phyloP scores from a whole-genome alignment of 2,888 invertebrate species.

The Aphrophora alni region DNA sequence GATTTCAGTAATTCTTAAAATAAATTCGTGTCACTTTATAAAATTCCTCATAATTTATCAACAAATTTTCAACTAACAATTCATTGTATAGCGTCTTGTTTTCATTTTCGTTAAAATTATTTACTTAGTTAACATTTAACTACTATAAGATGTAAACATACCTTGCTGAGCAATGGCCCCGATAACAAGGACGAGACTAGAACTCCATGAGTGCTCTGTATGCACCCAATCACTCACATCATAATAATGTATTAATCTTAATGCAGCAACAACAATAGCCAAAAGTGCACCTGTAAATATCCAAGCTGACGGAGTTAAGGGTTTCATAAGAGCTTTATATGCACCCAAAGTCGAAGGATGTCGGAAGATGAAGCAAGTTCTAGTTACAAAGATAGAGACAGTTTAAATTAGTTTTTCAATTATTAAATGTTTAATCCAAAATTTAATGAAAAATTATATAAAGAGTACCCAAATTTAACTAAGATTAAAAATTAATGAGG shows the following conservation, averaged over 20 bases:
- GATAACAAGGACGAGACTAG: background rate
- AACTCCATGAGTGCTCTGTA: constrained; percentile 3
- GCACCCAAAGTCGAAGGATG: constrained; percentile 44
- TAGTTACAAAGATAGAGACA: constrained; percentile 29
- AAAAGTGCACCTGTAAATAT: constrained; percentile 29
- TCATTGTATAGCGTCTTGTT: no score
- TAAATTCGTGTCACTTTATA: no score
- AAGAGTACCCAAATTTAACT: background rate
- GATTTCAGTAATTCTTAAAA: no score
- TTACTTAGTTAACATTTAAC: no score
- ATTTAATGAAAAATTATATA: background rate
- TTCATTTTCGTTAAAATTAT: no score
- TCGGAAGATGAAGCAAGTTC: constrained; percentile 44
- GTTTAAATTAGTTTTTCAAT: no score
- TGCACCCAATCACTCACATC: background rate
- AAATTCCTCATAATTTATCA: no score
- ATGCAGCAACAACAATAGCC: constrained; percentile 31
- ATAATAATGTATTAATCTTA: constrained; percentile 38
- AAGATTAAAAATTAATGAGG: no score
- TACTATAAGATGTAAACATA: background rate
- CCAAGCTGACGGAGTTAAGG: constrained; percentile 42
- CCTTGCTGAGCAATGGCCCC: constrained; percentile 17
- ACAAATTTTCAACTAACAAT: no score
- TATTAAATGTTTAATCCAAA: background rate
- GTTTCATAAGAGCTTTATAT: constrained; percentile 44